Evolutionary conservation across 2,888 invertebrate genomes (phyloP), one percentile per base, ranked within the genome.

Genomic region (Phyllotreta cruciferae): DNA sequence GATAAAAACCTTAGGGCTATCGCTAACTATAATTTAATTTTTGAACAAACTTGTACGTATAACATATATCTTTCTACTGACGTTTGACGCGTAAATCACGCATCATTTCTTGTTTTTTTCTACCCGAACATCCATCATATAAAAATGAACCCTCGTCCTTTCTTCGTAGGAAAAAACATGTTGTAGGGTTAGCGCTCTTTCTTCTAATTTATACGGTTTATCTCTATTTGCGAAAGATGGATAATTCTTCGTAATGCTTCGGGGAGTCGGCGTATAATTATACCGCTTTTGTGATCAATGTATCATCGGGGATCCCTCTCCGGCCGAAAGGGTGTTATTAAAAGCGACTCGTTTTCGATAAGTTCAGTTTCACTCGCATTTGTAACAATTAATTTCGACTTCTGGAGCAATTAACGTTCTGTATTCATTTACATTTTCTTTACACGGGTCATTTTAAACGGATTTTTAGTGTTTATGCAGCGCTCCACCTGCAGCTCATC

Each of bases 301-400:
- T 70, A 75, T 74, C 73, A 73, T 73, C 73, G 69, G 72, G 66
- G 69, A 68, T 56, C 60, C 66, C 62, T 68, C 71, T 69, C n/a
- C 67, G 69, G 70, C 53, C 47, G 75, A 78, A 79, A 78, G 79
- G 78, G 75, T 74, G 76, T 78, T 77, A 79, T 80, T 80, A 80
- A 77, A 76, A 77, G 73, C 74, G 24, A 69, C 68, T 71, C 66
- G 71, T 61, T 60, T 56, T 52, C 65, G 56, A 62, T 56, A 56
- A 56, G 63, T 63, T 75, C 72, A 74, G 76, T 74, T 73, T 71
- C 73, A 74, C 75, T 72, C 74, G 77, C 79, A 80, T 80, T 80
- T 79, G 78, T 80, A 79, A 79, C 76, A 80, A 80, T 80, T 80
- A 80, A 79, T 79, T 80, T 77, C 78, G 78, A 77, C 79, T 80